A percentile compares a stretch with the other conserved stretches of the same genome.
Evolutionary conservation across 2,888 invertebrate genomes (phyloP).

Genomic region (Abrostola triplasia): DNA sequence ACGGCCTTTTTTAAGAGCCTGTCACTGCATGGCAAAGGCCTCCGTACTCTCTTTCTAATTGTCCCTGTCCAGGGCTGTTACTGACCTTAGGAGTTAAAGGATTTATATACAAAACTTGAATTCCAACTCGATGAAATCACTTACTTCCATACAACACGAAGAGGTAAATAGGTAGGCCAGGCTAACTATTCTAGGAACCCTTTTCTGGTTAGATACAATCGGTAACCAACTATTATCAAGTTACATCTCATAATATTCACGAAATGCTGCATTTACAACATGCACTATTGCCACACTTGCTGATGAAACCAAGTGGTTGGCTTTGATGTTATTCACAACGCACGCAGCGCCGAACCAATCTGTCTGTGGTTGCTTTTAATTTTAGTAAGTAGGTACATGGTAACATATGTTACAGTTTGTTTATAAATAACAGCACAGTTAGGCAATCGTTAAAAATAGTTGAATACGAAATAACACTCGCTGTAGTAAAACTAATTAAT

Average conservation of each 20-base stretch:
- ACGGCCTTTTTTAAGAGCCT: too few relatives aligned
- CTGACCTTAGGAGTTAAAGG: too few relatives aligned
- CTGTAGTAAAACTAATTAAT: constrained; percentile 15
- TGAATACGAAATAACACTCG: constrained; percentile 19
- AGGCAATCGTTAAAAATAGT: constrained; percentile 31
- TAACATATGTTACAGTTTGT: constrained; percentile 3
- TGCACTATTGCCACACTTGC: constrained; percentile 7
- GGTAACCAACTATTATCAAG: constrained; percentile 7
- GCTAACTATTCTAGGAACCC: not conserved
- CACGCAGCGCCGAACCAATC: constrained; percentile 15
- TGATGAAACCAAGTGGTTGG: constrained; percentile 11
- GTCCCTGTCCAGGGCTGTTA: too few relatives aligned
- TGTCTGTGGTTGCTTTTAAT: constrained; percentile 35
- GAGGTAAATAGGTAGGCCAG: too few relatives aligned
- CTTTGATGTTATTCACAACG: constrained; percentile 26
- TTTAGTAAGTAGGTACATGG: constrained; percentile 20
- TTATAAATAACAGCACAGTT: constrained; percentile 19
- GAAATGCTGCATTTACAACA: constrained; percentile 14
- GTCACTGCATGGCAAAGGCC: too few relatives aligned
- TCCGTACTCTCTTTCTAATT: too few relatives aligned
- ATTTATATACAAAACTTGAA: too few relatives aligned
- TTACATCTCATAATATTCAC: not conserved
- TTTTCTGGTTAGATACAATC: not conserved
- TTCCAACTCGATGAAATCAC: too few relatives aligned
- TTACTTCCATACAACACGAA: too few relatives aligned